Percentiles rank a stretch among this genome's conserved stretches.
phyloP scores from a whole-genome alignment of 1,140 invertebrate species.

The Ostrea denselamellosa region DNA sequence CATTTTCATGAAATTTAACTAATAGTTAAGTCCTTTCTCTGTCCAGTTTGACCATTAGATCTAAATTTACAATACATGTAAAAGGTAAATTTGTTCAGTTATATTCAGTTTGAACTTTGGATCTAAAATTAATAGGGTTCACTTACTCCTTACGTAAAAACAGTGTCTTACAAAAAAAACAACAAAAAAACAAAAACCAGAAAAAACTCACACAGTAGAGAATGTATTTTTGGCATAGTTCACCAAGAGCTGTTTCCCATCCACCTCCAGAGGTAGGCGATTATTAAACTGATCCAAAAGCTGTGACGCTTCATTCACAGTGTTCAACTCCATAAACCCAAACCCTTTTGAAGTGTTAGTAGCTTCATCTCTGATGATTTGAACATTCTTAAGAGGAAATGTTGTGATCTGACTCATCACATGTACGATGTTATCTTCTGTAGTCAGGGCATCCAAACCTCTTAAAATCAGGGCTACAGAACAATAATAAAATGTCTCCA shows the following conservation, averaged over 20 bases:
- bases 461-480: conserved; percentile 88
- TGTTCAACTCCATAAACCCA: conserved; percentile 83
- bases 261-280: conserved; percentile 75
- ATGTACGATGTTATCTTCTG: conserved; percentile 88
- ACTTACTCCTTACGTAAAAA: too few relatives aligned
- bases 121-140: too few relatives aligned
- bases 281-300: conserved; percentile 74
- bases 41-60: too few relatives aligned
- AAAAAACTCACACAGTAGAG: conserved; percentile 72
- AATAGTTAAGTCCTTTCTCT: too few relatives aligned
- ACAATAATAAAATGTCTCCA: background rate
- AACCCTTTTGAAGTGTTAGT: conserved; percentile 86
- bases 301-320: conserved; percentile 90
- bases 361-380: conserved; percentile 88
- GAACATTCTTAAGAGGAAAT: conserved; percentile 87
- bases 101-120: too few relatives aligned
- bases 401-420: conserved; percentile 83
- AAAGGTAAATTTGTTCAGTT: too few relatives aligned
- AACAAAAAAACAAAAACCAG: too few relatives aligned
- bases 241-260: conserved; percentile 78
- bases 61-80: too few relatives aligned
- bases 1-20: too few relatives aligned
- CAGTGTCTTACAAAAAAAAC: too few relatives aligned
- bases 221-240: conserved; percentile 79
- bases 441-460: conserved; percentile 90